phyloP scores from a whole-genome alignment of 2,888 invertebrate species.

The Deilephila elpenor region DNA sequence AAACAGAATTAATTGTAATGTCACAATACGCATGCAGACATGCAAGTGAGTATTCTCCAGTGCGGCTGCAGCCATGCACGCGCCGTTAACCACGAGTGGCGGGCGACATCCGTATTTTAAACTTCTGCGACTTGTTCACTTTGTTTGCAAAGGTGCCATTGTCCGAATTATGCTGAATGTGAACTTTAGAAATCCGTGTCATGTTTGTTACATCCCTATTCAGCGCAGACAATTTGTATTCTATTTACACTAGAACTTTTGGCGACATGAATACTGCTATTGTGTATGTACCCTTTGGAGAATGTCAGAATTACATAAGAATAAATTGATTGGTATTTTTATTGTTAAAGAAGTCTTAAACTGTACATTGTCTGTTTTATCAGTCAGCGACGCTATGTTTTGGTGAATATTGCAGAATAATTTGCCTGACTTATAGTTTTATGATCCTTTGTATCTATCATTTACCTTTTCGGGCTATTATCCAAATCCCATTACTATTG shows the following conservation, averaged over 20 bases:
- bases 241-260: background rate
- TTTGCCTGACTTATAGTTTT: too few relatives aligned
- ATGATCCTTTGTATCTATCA: too few relatives aligned
- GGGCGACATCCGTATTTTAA: constrained; percentile 26
- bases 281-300: background rate
- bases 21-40: constrained; percentile 40
- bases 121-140: constrained; percentile 23
- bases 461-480: too few relatives aligned
- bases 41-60: constrained; percentile 21
- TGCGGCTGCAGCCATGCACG: constrained; percentile 37
- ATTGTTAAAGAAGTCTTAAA: background rate
- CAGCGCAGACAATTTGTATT: constrained; percentile 1
- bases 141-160: constrained; percentile 35
- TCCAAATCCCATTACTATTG: too few relatives aligned
- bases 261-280: background rate
- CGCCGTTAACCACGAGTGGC: constrained; percentile 51
- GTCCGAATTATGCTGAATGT: constrained; percentile 28
- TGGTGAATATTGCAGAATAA: too few relatives aligned
- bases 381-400: too few relatives aligned
- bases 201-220: constrained; percentile 24
- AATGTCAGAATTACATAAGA: too few relatives aligned
- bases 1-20: background rate
- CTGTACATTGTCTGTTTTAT: too few relatives aligned
- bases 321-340: too few relatives aligned
- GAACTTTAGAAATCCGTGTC: constrained; percentile 23